These are phyloP conservation scores for Drosophila histrio DNA, from an alignment of 2,888 invertebrate species.

Conservation along the genomic window DNA sequence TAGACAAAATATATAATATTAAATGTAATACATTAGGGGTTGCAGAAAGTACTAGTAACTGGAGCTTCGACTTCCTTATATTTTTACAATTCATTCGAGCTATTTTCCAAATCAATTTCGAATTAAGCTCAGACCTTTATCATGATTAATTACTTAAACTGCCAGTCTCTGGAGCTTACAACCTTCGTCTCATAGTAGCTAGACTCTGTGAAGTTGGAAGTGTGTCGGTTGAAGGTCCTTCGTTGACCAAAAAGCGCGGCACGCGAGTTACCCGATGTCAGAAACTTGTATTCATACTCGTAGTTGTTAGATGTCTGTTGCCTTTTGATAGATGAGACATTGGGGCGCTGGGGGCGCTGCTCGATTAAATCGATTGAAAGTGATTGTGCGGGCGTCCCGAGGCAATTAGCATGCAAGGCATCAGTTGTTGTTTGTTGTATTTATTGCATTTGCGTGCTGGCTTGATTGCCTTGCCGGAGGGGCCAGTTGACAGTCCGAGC, in stretches of 20 bases:
- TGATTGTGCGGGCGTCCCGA: slow-evolving; percentile 56
- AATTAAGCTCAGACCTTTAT: not conserved
- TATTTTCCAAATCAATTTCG: not conserved
- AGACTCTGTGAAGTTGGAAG: not conserved
- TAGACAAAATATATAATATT: too few relatives aligned
- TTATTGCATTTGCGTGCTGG: slow-evolving; percentile 73
- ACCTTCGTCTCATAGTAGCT: not conserved
- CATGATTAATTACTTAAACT: not conserved
- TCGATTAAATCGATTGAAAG: slow-evolving; percentile 40
- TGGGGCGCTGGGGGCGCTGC: not conserved
- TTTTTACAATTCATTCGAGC: too few relatives aligned
- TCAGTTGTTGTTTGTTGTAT: slow-evolving; percentile 32
- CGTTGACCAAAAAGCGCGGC: slow-evolving; percentile 11
- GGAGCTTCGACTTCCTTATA: too few relatives aligned
- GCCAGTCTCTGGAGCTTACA: not conserved
- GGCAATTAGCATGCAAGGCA: slow-evolving; percentile 70
- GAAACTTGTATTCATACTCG: not conserved
- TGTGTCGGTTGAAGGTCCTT: slow-evolving; percentile 45
- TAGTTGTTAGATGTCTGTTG: not conserved
- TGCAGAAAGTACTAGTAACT: too few relatives aligned
- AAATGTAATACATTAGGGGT: too few relatives aligned
- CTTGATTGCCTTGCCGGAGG: slow-evolving; percentile 56
- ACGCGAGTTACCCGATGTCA: slow-evolving; percentile 1
- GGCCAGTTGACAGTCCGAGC: slow-evolving; percentile 4
- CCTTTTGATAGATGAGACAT: slow-evolving; percentile 30